A percentile compares a stretch with the other conserved stretches of the same genome.
Conservation (phyloP, 2,113 vertebrate genomes). For the zebrafish (Danio rerio) region DNA sequence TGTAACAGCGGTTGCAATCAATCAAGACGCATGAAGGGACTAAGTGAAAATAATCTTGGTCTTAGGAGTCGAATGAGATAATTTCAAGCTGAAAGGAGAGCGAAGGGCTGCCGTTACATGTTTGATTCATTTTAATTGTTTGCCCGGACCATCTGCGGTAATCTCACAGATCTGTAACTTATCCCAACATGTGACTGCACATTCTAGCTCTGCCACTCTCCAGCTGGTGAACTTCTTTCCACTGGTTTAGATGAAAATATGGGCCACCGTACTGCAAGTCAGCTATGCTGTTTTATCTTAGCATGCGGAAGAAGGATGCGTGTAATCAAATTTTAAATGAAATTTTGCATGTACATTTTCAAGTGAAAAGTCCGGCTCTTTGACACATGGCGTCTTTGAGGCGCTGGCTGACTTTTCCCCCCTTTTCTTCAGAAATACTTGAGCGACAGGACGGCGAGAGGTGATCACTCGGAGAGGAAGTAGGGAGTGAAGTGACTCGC, state of each 20-base stretch:
- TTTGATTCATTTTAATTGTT: conserved; percentile 32
- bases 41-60: conserved; percentile 15
- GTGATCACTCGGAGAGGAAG: conserved; percentile 50
- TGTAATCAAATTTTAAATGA: conserved; percentile 69
- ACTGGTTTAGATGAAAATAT: conserved; percentile 60
- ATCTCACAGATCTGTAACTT: conserved; percentile 24
- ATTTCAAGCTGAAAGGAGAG: conserved; percentile 2
- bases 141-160: conserved; percentile 27
- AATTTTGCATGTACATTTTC: conserved; percentile 68
- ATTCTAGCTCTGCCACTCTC: conserved; percentile 37
- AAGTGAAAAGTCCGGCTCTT: conserved; percentile 63
- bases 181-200: conserved; percentile 28
- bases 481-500: conserved; percentile 39
- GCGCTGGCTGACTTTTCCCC: conserved; percentile 35
- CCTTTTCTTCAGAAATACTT: conserved; percentile 48
- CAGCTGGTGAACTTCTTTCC: conserved; percentile 45
- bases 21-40: neutral
- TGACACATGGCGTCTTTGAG: conserved; percentile 59
- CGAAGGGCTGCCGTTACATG: neutral
- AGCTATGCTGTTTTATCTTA: conserved; percentile 68
- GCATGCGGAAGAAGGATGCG: conserved; percentile 57
- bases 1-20: conserved; percentile 10
- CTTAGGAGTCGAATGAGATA: conserved; percentile 18
- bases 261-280: conserved; percentile 60
- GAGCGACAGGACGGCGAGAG: conserved; percentile 49